These are phyloP conservation scores for Peromyscus eremicus DNA, from an alignment of 2,797 vertebrate genomes.

Conservation along the genomic window DNA sequence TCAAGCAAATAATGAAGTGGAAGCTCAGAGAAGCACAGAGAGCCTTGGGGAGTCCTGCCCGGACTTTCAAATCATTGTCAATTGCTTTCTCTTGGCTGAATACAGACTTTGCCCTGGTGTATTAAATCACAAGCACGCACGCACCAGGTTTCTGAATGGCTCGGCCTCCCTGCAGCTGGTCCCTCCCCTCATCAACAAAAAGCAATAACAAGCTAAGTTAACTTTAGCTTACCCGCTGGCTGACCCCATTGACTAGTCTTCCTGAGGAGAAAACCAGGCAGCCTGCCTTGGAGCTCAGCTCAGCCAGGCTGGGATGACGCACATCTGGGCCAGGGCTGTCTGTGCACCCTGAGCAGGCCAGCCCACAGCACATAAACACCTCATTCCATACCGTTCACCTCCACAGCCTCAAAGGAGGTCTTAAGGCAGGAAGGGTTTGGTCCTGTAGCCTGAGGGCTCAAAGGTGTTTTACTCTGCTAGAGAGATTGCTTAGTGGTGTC, in stretches of 20 bases:
- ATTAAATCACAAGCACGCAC: constrained; percentile 14
- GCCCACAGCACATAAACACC: not conserved
- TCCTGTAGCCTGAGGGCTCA: not conserved
- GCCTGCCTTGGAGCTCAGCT: constrained; percentile 45
- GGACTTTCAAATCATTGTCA: not conserved
- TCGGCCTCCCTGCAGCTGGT: constrained; percentile 33
- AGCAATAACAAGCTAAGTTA: constrained; percentile 49
- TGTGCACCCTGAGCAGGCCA: not conserved
- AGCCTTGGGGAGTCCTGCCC: not conserved
- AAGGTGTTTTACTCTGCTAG: not conserved
- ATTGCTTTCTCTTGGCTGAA: constrained; percentile 53
- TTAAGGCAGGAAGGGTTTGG: not conserved
- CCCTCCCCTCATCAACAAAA: constrained; percentile 66
- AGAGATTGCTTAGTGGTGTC: not conserved
- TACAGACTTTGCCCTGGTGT: constrained; percentile 5
- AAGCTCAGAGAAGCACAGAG: constrained; percentile 46
- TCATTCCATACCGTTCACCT: not conserved
- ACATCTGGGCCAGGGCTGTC: not conserved
- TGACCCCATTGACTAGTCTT: constrained; percentile 67
- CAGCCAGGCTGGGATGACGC: not conserved
- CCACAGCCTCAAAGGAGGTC: not conserved
- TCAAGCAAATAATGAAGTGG: constrained; percentile 38
- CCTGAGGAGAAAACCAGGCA: constrained; percentile 65
- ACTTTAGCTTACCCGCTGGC: constrained; percentile 70
- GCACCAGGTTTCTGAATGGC: constrained; percentile 38